These are phyloP conservation scores for Lysiphlebus fabarum DNA, from an alignment of 1,140 invertebrate species.

Conservation along the genomic window DNA sequence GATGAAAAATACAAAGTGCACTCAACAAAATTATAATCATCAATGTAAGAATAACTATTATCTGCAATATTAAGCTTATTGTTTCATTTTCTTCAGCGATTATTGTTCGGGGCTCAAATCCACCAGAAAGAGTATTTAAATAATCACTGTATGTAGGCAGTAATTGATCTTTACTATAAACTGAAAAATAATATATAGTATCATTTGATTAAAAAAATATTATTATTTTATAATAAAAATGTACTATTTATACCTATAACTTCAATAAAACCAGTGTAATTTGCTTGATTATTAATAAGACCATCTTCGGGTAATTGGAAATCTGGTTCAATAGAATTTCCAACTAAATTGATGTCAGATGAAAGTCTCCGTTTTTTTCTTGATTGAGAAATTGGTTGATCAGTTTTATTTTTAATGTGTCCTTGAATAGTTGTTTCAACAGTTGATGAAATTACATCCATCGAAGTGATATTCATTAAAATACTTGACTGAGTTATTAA, in stretches of 20 bases:
- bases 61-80: constrained; percentile 48
- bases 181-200: constrained; percentile 8
- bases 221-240: no score
- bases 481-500: constrained; percentile 7
- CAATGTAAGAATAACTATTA: constrained; percentile 63
- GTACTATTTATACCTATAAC: constrained; percentile 52
- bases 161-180: constrained; percentile 39
- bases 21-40: constrained; percentile 65
- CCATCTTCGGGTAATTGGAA: constrained; percentile 62
- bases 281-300: constrained; percentile 67
- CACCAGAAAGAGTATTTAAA: constrained; percentile 44
- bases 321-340: constrained; percentile 24
- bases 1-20: constrained; percentile 68
- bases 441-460: constrained; percentile 5
- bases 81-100: constrained; percentile 37
- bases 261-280: constrained; percentile 81
- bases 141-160: constrained; percentile 50
- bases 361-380: constrained; percentile 40
- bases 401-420: neutral
- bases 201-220: no score
- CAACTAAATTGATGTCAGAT: constrained; percentile 22
- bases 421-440: neutral
- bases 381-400: constrained; percentile 10
- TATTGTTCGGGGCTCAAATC: constrained; percentile 38
- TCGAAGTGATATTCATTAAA: constrained; percentile 19